Percentiles rank a stretch among this genome's conserved stretches.
Evolutionary conservation across 1,140 invertebrate genomes (phyloP).

Genomic region (Acarapis woodi): DNA sequence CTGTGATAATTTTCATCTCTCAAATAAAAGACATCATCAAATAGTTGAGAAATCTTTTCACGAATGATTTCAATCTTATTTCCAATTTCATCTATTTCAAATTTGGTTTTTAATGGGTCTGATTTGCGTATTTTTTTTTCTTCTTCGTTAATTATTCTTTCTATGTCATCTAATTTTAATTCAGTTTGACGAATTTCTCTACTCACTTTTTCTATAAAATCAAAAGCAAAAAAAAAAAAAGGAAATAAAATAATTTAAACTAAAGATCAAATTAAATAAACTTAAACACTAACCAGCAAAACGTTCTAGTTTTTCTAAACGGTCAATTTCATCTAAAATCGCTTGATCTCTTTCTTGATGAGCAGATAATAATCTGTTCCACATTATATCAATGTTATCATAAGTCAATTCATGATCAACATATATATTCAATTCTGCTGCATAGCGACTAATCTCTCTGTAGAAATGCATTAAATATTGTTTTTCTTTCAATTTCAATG

Average conservation of each 20-base stretch:
- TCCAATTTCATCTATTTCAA: slow-evolving; percentile 64
- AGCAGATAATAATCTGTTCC: slow-evolving; percentile 49
- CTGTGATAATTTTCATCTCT: slow-evolving; percentile 63
- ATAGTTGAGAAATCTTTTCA: slow-evolving; percentile 59
- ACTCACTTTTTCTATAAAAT: slow-evolving; percentile 72
- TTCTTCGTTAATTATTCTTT: slow-evolving; percentile 57
- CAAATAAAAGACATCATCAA: slow-evolving; percentile 60
- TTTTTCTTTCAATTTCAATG: slow-evolving; percentile 56
- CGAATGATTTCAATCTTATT: slow-evolving; percentile 56
- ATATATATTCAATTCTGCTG: slow-evolving; percentile 29
- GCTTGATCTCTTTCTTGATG: slow-evolving; percentile 65
- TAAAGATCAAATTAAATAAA: no score
- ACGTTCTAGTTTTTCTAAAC: slow-evolving; percentile 64
- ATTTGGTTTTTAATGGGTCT: slow-evolving; percentile 76
- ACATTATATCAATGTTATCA: slow-evolving; percentile 61
- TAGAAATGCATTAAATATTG: slow-evolving; percentile 55
- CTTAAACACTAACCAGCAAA: no score
- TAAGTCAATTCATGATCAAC: slow-evolving; percentile 62
- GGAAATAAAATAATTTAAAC: no score
- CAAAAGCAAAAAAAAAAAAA: no score
- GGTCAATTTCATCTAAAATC: slow-evolving; percentile 61
- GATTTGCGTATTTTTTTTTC: slow-evolving; percentile 48
- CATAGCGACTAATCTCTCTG: slow-evolving; percentile 26
- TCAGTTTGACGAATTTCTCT: slow-evolving; percentile 70
- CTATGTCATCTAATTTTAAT: slow-evolving; percentile 49